phyloP scores from a whole-genome alignment of 2,797 vertebrate species.

The Delichon dasypus region DNA sequence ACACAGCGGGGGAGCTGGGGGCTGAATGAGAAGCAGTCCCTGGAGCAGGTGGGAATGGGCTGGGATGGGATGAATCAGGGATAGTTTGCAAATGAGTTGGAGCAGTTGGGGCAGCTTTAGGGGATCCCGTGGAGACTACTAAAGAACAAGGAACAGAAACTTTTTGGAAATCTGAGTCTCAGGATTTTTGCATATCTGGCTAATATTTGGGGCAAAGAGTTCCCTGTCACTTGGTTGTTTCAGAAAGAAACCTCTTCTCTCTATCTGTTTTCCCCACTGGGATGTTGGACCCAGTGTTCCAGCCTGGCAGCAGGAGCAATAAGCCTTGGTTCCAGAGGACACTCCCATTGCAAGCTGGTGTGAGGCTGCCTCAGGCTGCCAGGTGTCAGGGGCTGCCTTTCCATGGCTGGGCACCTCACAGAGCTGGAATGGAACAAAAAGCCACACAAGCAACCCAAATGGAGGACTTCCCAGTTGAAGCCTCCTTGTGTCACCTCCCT shows the following conservation, averaged over 20 bases:
- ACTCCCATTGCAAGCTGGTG: not conserved
- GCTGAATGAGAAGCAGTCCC: not conserved
- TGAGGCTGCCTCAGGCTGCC: not conserved
- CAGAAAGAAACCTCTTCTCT: not conserved
- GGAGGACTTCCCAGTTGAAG: accelerated
- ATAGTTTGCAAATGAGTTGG: not conserved
- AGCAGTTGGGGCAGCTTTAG: not conserved
- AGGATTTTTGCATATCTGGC: not conserved
- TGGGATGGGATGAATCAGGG: not conserved
- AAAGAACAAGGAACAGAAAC: not conserved
- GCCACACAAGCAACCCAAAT: not conserved
- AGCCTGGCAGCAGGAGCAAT: not conserved
- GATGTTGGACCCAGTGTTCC: not conserved
- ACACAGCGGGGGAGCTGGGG: not conserved
- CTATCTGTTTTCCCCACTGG: not conserved
- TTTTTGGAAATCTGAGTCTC: not conserved
- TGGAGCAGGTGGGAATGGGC: not conserved
- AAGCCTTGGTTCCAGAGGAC: not conserved
- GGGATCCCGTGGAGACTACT: accelerated
- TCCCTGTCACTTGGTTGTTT: not conserved
- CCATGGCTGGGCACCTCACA: accelerated
- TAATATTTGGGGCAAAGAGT: not conserved
- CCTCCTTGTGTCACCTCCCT: not conserved
- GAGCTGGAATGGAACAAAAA: not conserved
- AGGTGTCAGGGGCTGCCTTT: not conserved